phyloP scores from a whole-genome alignment of 2,888 invertebrate species.

The Nomada fucata region DNA sequence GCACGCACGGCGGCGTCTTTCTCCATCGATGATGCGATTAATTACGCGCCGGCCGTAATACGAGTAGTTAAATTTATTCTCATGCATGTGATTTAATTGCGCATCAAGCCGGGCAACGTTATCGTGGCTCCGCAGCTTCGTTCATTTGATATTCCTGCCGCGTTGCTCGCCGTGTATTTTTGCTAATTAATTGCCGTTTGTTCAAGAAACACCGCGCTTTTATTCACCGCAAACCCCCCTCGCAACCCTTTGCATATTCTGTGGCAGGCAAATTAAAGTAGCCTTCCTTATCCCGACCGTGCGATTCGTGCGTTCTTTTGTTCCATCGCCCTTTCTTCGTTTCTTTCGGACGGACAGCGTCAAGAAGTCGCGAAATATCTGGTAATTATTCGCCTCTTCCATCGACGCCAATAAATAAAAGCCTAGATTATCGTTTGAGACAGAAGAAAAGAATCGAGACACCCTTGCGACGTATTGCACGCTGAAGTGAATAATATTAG shows the following conservation, averaged over 20 bases:
- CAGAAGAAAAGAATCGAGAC: too few species aligned
- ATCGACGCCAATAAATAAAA: not conserved
- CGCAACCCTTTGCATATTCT: not conserved
- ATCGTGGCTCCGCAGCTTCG: slow-evolving; percentile 36
- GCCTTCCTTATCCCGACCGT: not conserved
- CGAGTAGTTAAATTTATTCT: slow-evolving; percentile 46
- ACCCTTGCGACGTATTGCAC: too few species aligned
- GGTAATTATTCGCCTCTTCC: not conserved
- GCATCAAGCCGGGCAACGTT: slow-evolving; percentile 2
- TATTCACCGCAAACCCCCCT: not conserved
- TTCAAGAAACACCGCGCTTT: slow-evolving; percentile 30
- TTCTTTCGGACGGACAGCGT: too few species aligned
- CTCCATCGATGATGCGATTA: slow-evolving; percentile 22
- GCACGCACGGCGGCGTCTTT: too few species aligned
- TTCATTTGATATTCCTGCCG: slow-evolving; percentile 38
- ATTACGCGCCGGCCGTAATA: slow-evolving; percentile 8
- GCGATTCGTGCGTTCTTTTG: not conserved
- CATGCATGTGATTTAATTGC: slow-evolving; percentile 44
- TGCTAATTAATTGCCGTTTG: slow-evolving; percentile 52
- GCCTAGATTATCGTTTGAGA: not conserved
- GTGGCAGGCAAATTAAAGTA: not conserved
- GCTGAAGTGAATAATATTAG: too few species aligned
- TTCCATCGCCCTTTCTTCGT: too few species aligned
- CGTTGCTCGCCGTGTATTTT: slow-evolving; percentile 37
- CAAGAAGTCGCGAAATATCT: too few species aligned